Evolutionary conservation across 1,140 invertebrate genomes (phyloP).

Genomic region (Apis laboriosa): DNA sequence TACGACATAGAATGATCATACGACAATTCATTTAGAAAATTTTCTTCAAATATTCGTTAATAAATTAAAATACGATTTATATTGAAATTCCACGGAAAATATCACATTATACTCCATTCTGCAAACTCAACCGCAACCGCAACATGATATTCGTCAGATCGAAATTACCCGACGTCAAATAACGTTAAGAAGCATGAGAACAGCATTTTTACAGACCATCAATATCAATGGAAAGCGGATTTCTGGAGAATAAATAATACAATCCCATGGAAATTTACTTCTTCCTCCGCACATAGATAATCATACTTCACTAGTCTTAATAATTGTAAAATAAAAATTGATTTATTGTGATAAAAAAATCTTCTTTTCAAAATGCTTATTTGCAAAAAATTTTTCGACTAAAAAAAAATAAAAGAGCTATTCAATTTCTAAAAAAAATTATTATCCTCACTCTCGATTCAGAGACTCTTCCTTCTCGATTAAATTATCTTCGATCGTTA

Average conservation of each 20-base stretch:
- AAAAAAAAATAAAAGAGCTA: no score
- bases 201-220: conserved; percentile 18
- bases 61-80: not conserved
- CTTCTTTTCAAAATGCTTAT: no score
- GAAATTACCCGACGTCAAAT: conserved; percentile 38
- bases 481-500: conserved; percentile 16
- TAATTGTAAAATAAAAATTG: not conserved
- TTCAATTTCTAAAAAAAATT: no score
- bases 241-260: not conserved
- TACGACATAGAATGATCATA: not conserved
- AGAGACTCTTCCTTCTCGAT: no score
- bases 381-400: no score
- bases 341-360: not conserved
- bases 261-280: not conserved
- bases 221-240: conserved; percentile 10
- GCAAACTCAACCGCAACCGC: conserved; percentile 33
- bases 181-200: conserved; percentile 31
- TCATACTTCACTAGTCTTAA: no score
- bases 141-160: conserved; percentile 37
- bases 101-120: conserved; percentile 25
- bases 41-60: not conserved
- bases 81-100: conserved; percentile 12
- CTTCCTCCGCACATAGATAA: not conserved
- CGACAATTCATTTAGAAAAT: not conserved
- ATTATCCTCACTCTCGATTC: no score